Base-by-base conservation (phyloP, 2,797 vertebrate genomes). In the Lutjanus campechanus region DNA sequence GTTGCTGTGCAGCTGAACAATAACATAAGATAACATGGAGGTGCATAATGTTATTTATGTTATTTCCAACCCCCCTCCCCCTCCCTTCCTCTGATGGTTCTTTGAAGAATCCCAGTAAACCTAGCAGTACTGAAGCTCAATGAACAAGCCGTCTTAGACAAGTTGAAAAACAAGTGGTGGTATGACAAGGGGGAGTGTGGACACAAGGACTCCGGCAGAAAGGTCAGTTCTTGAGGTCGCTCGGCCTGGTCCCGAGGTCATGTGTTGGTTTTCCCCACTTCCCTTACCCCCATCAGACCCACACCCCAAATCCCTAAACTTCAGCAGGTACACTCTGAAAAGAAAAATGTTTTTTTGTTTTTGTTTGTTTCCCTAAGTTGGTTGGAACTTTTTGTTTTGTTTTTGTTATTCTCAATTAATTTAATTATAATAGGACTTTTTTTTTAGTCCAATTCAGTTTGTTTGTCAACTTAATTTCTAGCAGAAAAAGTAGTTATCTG, bases 101-200 rank as follows among this genome's bases (percentile, higher is more conserved):
- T 97, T 85, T 94, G 97, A 99, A 99, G 98, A 98, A 98, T 97
- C 97, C 97, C 97, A 90, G 98, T 99, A 97, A 99, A 99, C 97
- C 98, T 99, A 98, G 98, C 98, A 95, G 98, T 99, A 96, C 97
- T 99, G 97, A 99, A 99, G 97, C 98, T 99, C 97, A 99, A 98
- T 99, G 98, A 99, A 97, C 98, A 99, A 97, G 98, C 98, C 97
- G 88, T 99, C 97, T 99, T 99, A 99, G 98, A 99, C 98, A 99
- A 99, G 97, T 98, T 99, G 97, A 99, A 99, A 98, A 99, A 90
- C 98, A 99, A 98, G 97, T 99, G 98, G 98, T 99, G 98, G 98
- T 99, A 99, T 98, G 98, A 99, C 98, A 99, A 99, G 75, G 98
- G 98, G 51, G 97, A 99, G 94, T 99, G 98, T 98, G 98, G 98